These are phyloP conservation scores for Theropithecus gelada DNA, from an alignment of 2,113 vertebrate species.

Conservation along the genomic window DNA sequence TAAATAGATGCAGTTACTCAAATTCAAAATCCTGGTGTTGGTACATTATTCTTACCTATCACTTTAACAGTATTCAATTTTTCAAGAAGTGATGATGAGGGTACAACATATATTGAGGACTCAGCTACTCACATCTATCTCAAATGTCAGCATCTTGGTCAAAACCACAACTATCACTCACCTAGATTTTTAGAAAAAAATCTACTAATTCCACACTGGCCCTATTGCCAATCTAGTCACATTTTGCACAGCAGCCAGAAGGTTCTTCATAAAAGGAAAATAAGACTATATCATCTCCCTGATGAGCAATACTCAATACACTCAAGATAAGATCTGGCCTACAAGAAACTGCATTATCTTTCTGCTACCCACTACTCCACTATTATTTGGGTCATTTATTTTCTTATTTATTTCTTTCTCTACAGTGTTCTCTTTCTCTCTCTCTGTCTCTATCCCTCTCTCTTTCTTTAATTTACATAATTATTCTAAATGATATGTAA, in stretches of 20 bases:
- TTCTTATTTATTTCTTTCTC: not conserved
- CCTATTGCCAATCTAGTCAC: too few relatives aligned
- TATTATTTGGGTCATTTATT: not conserved
- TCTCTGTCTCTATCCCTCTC: not conserved
- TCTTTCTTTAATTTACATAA: not conserved
- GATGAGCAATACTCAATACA: not conserved
- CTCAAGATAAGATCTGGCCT: not conserved
- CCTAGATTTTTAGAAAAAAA: not conserved
- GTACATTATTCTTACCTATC: not conserved
- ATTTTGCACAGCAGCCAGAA: not conserved
- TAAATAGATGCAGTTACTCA: not conserved
- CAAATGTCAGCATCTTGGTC: not conserved
- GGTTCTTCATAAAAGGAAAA: not conserved
- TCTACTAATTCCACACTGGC: not conserved
- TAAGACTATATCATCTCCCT: not conserved
- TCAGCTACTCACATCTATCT: not conserved
- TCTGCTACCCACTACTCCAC: not conserved
- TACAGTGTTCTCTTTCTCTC: not conserved
- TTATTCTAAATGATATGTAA: not conserved
- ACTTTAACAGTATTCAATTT: not conserved
- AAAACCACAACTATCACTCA: not conserved
- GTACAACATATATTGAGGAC: too few relatives aligned
- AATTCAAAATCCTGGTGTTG: not conserved
- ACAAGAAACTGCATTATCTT: not conserved
- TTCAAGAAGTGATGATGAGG: not conserved